These are phyloP conservation scores for Microctenopoma stevenorrisi DNA, from an alignment of 2,797 vertebrate genomes.

Conservation along the genomic window DNA sequence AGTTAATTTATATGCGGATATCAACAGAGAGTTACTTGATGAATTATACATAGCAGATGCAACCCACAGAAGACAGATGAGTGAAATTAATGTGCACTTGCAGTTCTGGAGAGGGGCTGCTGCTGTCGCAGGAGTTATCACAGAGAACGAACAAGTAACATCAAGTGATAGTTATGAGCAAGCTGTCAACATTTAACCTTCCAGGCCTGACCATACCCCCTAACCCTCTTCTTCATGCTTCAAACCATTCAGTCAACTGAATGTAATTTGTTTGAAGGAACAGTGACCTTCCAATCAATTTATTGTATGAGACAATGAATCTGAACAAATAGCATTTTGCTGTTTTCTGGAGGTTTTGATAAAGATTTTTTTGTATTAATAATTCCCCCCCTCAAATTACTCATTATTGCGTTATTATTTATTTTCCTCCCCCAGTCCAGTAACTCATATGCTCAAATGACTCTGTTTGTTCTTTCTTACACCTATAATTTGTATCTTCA, in stretches of 20 bases:
- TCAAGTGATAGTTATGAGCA: slow-evolving; percentile 51
- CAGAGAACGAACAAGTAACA: slow-evolving; percentile 41
- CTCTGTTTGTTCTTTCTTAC: slow-evolving; percentile 3
- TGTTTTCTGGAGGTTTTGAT: neutral
- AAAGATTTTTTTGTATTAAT: neutral
- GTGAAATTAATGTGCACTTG: slow-evolving; percentile 71
- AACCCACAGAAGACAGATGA: slow-evolving; percentile 74
- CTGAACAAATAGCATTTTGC: neutral
- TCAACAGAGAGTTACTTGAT: slow-evolving; percentile 73
- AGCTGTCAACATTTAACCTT: slow-evolving; percentile 22
- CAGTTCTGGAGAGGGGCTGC: slow-evolving; percentile 39
- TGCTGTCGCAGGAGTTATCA: slow-evolving; percentile 47
- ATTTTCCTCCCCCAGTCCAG: slow-evolving; percentile 1
- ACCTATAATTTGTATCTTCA: neutral
- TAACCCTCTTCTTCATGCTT: neutral
- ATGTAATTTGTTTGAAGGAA: no score
- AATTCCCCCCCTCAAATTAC: neutral
- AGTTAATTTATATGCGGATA: slow-evolving; percentile 78
- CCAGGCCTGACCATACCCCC: neutral
- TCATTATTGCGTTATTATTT: slow-evolving; percentile 7
- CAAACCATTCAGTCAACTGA: no score
- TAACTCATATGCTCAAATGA: slow-evolving; percentile 13
- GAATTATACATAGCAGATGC: slow-evolving; percentile 79
- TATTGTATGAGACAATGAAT: neutral
- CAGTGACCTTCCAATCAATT: neutral